Evolutionary conservation across 2,113 vertebrate species (phyloP).

Genomic region (Nothocercus julius): DNA sequence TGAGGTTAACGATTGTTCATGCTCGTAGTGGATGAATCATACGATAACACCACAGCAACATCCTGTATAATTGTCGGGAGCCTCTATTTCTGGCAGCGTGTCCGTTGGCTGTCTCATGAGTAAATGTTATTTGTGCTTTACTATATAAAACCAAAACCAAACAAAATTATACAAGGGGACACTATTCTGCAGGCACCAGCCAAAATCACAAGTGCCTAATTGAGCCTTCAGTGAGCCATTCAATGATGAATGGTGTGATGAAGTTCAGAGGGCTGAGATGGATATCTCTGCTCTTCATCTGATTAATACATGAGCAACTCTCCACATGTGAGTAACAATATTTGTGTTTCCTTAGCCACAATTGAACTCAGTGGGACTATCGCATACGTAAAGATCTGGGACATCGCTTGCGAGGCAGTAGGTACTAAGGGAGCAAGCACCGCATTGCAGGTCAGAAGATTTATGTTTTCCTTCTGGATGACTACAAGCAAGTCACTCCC

Average conservation of each 20-base stretch:
- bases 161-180: background rate
- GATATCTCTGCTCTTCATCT: background rate
- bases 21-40: slow-evolving; percentile 76
- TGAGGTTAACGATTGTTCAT: slow-evolving; percentile 70
- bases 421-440: background rate
- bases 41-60: slow-evolving; percentile 74
- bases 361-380: background rate
- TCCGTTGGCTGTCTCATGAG: slow-evolving; percentile 73
- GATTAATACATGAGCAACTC: background rate
- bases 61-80: slow-evolving; percentile 76
- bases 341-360: slow-evolving; percentile 39
- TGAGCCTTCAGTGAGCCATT: background rate
- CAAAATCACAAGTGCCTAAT: background rate
- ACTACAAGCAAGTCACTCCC: background rate
- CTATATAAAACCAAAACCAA: slow-evolving; percentile 22
- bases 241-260: background rate
- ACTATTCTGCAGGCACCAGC: background rate
- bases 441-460: background rate
- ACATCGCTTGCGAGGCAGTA: background rate
- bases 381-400: background rate
- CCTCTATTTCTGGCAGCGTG: slow-evolving; percentile 75
- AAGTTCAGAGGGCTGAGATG: background rate
- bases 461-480: background rate
- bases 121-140: slow-evolving; percentile 68
- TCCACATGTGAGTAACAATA: background rate